Evolutionary conservation across 2,888 invertebrate species (phyloP).

Genomic region (Clivina fossor): DNA sequence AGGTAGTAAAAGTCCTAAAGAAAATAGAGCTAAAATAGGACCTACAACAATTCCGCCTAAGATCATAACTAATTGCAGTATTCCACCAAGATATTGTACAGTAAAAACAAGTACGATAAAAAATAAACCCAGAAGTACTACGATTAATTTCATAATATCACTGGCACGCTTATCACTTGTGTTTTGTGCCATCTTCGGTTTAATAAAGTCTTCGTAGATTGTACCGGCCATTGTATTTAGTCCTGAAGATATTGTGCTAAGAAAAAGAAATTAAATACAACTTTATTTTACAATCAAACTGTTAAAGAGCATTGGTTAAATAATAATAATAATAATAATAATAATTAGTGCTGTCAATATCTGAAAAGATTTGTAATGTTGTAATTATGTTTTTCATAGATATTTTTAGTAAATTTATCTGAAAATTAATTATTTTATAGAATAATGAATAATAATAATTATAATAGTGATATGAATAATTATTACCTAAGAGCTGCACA

Average conservation of each 20-base stretch:
- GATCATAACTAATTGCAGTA: conserved; percentile 65
- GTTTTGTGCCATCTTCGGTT: conserved; percentile 56
- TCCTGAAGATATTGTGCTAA: conserved; percentile 63
- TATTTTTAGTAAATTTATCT: no score
- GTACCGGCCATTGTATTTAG: conserved; percentile 66
- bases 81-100: conserved; percentile 64
- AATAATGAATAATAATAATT: no score
- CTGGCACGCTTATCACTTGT: conserved; percentile 59
- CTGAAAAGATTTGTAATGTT: not conserved
- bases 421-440: no score
- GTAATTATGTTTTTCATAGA: no score
- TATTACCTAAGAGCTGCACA: conserved; percentile 67
- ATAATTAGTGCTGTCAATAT: not conserved
- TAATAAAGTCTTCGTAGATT: conserved; percentile 66
- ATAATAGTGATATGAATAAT: no score
- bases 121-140: conserved; percentile 60
- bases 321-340: no score
- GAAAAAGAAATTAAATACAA: no score
- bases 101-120: conserved; percentile 72
- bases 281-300: no score
- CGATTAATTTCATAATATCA: conserved; percentile 60
- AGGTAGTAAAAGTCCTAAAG: conserved; percentile 67
- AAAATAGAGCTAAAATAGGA: conserved; percentile 66
- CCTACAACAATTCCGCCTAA: conserved; percentile 66
- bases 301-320: no score